Base-by-base conservation (phyloP, 2,113 vertebrate genomes). In the Caretta caretta region DNA sequence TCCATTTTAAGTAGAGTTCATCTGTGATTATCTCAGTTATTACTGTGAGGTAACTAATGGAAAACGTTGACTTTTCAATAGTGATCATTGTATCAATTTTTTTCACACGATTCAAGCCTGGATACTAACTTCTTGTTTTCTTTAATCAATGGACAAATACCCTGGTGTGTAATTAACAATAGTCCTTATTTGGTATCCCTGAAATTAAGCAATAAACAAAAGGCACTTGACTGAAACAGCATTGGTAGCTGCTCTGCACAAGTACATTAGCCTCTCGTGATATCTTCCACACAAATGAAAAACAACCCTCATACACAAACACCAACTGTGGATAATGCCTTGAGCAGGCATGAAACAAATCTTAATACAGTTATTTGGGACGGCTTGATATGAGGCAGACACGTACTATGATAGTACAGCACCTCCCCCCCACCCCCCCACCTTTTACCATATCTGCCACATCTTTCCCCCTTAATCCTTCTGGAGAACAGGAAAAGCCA, bases 391-490 rank as follows among this genome's bases (percentile, higher is more conserved):
- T 38, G n/a, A 80, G 50, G 27, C 10, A 69, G 80, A 89, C 42
- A 2, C 10, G 49, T 35, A 7, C 22, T 4, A 24, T 9, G 27
- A 46, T 53, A 86, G 25, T 1, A 0, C 19, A 12, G 25, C 0
- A 3, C 17, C 75, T 62, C 29, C 12, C 10, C 2, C 56, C 24
- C n/a, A n/a, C 29, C 12, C 10, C 2, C 56, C 56, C 57, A 35
- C 54, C 25, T 38, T 24, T 57, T 69, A 75, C 75, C 2, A 2
- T 13, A 35, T 8, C 31, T 38, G 25, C 53, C 80, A 4, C 3
- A 8, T 10, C 6, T 20, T 59, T 84, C 46, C 75, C 87, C 12
- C 82, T 10, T 4, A 46, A 48, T 25, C 75, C 13, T 78, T 48
- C 65, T 10, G 54, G 42, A 29, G 3, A 24, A 76, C 65, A 75